Base-by-base conservation (phyloP, 2,888 invertebrate species). In the Peribatodes rhomboidaria region DNA sequence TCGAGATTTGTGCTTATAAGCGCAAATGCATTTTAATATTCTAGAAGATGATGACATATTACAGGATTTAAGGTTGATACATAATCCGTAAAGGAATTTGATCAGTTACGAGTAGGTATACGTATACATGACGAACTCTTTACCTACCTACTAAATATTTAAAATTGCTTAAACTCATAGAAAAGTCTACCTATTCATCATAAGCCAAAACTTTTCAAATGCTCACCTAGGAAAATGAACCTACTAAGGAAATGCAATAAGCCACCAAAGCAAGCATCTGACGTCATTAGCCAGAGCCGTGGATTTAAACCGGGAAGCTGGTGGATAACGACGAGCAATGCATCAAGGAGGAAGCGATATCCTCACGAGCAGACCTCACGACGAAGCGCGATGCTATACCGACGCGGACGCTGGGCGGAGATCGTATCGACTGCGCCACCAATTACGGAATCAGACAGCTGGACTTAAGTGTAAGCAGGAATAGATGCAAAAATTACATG, bases 291-390 rank as follows among this genome's bases (percentile, higher is more conserved):
- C 39, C 27, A 27, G n/a, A 56, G 35, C 58, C 53, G 57, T 56
- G 52, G 60, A 65, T 68, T 54, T 47, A 58, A 61, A 39, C 37
- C 33, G 46, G 46, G 39, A 76, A 72, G 74, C 73, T 76, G 75
- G 73, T 66, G 68, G 71, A 74, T 75, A 79, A 77, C 74, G 46
- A 65, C 67, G 67, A 76, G 77, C 74, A 74, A 77, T 80, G 75
- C 70, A 76, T 79, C 77, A 76, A 76, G 75, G 75, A 76, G 77
- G 76, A 74, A 76, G 79, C 73, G 84, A 82, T 84, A 82, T 74
- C 57, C 67, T 63, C 74, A 74, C 77, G 79, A 76, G 73, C 61
- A 54, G 39, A 11, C 35, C 57, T 62, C 68, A 70, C 68, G 57
- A 56, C 13, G 33, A 18, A 37, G 8, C 57, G 42, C 50, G 50